Conservation (phyloP, 2,113 vertebrate species). For the Phylloscopus trochiloides region DNA sequence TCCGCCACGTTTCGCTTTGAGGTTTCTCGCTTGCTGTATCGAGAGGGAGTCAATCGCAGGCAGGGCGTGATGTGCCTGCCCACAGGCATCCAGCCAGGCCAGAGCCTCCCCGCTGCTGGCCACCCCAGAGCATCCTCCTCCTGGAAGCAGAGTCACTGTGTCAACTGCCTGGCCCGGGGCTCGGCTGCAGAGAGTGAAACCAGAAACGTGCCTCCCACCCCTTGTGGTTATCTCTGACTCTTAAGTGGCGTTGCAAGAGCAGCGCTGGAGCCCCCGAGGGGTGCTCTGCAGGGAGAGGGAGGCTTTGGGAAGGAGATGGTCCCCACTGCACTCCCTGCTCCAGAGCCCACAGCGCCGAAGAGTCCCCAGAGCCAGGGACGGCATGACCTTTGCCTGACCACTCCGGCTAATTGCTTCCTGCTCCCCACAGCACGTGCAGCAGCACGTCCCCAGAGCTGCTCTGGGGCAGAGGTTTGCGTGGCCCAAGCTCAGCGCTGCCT, state of each 20-base stretch:
- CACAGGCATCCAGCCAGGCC: accelerated
- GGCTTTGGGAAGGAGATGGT: neutral
- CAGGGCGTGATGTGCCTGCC: neutral
- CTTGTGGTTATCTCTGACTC: neutral
- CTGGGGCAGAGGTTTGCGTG: neutral
- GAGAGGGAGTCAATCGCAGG: accelerated
- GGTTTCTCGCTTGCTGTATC: conserved; percentile 25
- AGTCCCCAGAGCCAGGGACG: neutral
- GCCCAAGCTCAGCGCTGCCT: neutral
- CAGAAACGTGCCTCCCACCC: neutral
- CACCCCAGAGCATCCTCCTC: neutral
- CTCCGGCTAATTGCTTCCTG: neutral
- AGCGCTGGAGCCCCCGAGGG: accelerated
- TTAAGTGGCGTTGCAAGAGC: accelerated
- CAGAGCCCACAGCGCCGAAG: accelerated
- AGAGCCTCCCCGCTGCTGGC: accelerated
- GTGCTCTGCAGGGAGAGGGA: neutral
- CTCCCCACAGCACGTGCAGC: neutral
- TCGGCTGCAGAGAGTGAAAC: neutral
- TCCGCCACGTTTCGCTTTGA: neutral
- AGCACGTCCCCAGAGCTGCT: accelerated
- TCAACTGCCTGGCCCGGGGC: accelerated
- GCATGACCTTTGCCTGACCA: neutral
- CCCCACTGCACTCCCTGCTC: accelerated
- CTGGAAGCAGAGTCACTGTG: accelerated